Base-by-base conservation (phyloP, 2,888 invertebrate species). In the Eulithis prunata region DNA sequence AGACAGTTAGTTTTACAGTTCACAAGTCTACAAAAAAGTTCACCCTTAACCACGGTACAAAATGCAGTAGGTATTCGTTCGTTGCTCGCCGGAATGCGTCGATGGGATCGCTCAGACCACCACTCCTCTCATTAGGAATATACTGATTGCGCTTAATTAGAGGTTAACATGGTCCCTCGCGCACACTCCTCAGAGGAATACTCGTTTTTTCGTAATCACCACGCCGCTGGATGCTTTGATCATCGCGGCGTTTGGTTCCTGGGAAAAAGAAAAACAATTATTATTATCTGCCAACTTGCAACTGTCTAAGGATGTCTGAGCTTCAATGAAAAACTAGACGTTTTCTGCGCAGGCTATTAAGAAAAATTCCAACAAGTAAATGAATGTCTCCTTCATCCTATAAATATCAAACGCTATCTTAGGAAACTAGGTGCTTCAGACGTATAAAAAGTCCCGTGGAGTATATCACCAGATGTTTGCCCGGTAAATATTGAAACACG, bases 71-170 rank as follows among this genome's bases (percentile, higher is more conserved):
- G 83, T 85, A 85, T 88, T 88, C 85, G 84, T 84, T 86, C 80
- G 84, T 78, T 82, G 84, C 84, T 83, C 83, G 77, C 78, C 80
- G 87, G 92, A 91, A 91, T 91, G 91, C 89, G 85, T 91, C 90
- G 90, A 90, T 90, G 88, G 85, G 88, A 38, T 90, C 89, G 88
- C 90, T 89, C 88, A 88, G 88, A 86, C 91, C 87, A 89, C 89
- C 86, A 93, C 89, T 87, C 85, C 92, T 87, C 89, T 91, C 93
- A 91, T 93, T 93, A 93, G 91, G 91, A 91, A 91, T 93, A 93
- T 88, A 91, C 91, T 93, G 93, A 93, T 93, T 93, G 90, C 90
- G 89, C 87, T 91, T 93, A 93, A 93, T 93, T 93, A 90, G 86
- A 88, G 90, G 89, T 87, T 88, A 89, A 83, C 89, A 85, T 82